Evolutionary conservation across 2,797 vertebrate genomes (phyloP).

Genomic region (Ptychobarbus kaznakovi): DNA sequence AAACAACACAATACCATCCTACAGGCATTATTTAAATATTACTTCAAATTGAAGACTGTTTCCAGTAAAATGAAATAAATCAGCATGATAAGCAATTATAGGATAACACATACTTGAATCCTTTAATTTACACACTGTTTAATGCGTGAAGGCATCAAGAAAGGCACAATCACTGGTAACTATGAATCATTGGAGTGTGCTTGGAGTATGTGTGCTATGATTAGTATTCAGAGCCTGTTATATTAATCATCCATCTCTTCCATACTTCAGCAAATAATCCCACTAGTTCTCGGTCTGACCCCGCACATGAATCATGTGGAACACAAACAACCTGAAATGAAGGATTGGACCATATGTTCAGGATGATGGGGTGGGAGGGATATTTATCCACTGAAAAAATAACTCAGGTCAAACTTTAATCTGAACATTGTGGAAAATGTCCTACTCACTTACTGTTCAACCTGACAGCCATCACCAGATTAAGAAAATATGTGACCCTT

Average conservation of each 20-base stretch:
- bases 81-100: constrained; percentile 22
- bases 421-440: background rate
- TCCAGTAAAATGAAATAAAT: constrained; percentile 25
- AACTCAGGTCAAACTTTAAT: background rate
- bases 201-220: constrained; percentile 1
- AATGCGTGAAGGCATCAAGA: constrained; percentile 2
- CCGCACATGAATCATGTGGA: background rate
- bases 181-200: constrained; percentile 22
- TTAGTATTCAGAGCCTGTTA: constrained; percentile 35
- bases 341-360: constrained; percentile 1
- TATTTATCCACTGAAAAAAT: background rate
- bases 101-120: background rate
- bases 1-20: background rate
- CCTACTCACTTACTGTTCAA: background rate
- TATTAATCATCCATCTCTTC: constrained; percentile 25
- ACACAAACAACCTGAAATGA: constrained; percentile 24
- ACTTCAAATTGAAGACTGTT: constrained; percentile 18
- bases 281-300: constrained; percentile 15
- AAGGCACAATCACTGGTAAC: constrained; percentile 1
- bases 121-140: constrained; percentile 5
- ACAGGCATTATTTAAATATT: constrained; percentile 26
- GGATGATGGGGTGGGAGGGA: background rate
- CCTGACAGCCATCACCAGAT: background rate
- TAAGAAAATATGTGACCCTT: too few species aligned
- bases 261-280: constrained; percentile 30